Base-by-base conservation (phyloP, 1,140 invertebrate species). In the Zaprionus taronus region DNA sequence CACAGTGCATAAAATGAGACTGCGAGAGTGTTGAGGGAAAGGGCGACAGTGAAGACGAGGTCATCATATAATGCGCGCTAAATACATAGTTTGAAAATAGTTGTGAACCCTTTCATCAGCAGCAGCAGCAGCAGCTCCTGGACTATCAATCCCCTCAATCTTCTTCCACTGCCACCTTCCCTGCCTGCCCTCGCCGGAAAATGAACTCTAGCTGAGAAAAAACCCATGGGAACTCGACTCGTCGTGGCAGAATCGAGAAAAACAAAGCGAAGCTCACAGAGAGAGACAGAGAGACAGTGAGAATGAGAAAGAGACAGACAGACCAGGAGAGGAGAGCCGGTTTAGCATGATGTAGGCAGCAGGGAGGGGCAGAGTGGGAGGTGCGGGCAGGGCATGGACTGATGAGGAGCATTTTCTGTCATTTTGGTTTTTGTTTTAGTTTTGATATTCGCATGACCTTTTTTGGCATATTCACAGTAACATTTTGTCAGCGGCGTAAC, bases 61-160 rank as follows among this genome's bases (percentile, higher is more conserved):
- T 49, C 36, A 80, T 69, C 36, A 80, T 66, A 89, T 79, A 89
- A 89, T 83, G 79, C 85, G 79, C 84, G 84, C 81, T 89, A 90
- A 89, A 89, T 89, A 89, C 85, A 89, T 90, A 89, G 84, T 89
- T 89, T 73, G 81, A 84, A 89, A 89, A 89, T 89, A 89, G 85
- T 90, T 89, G 83, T 81, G 85, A 89, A 89, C 84, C 84, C 84
- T 90, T 89, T 89, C 84, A 89, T 89, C 84, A 84, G 51, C 58
- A 77, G 53, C 82, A 80, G 56, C 41, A 51, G 56, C 41, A 51
- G 73, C 53, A 41, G 38, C 67, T 26, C 62, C 47, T 36, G 49
- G 28, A n/a, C 51, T 20, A 64, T 36, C 47, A 47, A 20, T 51
- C 41, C 12, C 56, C 17, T 17, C 41, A 47, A 47, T 47, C 41